Evolutionary conservation across 2,888 invertebrate species (phyloP).

Genomic region (Ceratothoa steindachneri): DNA sequence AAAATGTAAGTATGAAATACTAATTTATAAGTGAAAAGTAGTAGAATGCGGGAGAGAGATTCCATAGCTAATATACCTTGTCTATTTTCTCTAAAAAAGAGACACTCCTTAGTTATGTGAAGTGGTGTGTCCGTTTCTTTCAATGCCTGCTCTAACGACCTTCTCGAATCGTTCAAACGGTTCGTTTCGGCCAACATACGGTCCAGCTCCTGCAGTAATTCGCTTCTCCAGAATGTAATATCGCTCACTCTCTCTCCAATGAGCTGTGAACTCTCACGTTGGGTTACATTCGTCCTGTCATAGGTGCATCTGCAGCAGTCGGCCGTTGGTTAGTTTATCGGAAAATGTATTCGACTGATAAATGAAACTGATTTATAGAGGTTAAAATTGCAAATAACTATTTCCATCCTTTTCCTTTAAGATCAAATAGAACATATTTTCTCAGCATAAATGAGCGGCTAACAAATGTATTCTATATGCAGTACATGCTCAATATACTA

Average conservation of each 20-base stretch:
- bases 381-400: too few species aligned
- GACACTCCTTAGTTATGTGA: constrained; percentile 87
- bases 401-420: too few species aligned
- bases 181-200: constrained; percentile 73
- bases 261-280: constrained; percentile 78
- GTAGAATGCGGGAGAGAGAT: too few species aligned
- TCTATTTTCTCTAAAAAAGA: constrained; percentile 59
- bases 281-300: constrained; percentile 52
- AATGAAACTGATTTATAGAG: too few species aligned
- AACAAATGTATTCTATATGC: too few species aligned
- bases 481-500: too few species aligned
- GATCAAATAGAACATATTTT: too few species aligned
- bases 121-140: constrained; percentile 82
- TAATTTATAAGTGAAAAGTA: too few species aligned
- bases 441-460: too few species aligned
- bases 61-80: constrained; percentile 29
- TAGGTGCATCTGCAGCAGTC: constrained; percentile 35
- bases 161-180: constrained; percentile 67
- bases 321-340: background rate
- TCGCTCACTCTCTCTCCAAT: constrained; percentile 87
- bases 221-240: constrained; percentile 88
- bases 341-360: background rate
- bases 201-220: constrained; percentile 65
- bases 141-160: constrained; percentile 67
- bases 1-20: too few species aligned